phyloP scores from a whole-genome alignment of 2,113 vertebrate genomes.

The Megatriorchis doriae region DNA sequence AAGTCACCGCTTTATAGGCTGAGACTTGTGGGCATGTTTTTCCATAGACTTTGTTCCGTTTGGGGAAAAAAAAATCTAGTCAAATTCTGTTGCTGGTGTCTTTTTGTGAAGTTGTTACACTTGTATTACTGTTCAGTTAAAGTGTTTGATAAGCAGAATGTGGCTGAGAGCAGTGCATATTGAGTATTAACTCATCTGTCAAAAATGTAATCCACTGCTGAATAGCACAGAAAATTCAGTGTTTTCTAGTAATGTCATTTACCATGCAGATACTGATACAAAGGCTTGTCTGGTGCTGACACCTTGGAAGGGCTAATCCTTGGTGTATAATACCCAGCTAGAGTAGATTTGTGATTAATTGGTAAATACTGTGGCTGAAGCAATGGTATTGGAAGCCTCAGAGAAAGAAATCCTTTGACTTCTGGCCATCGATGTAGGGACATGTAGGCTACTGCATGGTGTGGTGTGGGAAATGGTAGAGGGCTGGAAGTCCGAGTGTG shows the following conservation, averaged over 20 bases:
- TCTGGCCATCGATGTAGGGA: neutral
- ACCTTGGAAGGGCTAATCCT: neutral
- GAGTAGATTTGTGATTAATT: neutral
- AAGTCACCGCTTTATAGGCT: neutral
- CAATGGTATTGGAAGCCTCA: accelerated
- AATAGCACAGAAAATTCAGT: neutral
- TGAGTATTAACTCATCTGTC: neutral
- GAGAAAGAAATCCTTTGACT: neutral
- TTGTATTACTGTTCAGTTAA: neutral
- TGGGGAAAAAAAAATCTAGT: neutral
- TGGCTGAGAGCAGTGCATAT: neutral
- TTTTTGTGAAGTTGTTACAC: neutral
- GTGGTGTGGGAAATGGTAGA: neutral
- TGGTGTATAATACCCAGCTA: too few species aligned
- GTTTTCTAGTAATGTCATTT: neutral
- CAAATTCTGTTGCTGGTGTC: neutral
- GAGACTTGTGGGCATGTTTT: neutral
- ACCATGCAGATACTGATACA: neutral
- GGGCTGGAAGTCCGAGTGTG: neutral
- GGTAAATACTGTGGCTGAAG: neutral
- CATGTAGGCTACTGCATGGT: neutral
- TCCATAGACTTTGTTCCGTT: neutral
- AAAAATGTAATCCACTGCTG: neutral
- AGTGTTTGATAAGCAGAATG: neutral
- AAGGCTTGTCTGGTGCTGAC: neutral